Evolutionary conservation across 2,113 vertebrate genomes (phyloP), one percentile per base, ranked within the genome.

Genomic region (Varanus salvator): DNA sequence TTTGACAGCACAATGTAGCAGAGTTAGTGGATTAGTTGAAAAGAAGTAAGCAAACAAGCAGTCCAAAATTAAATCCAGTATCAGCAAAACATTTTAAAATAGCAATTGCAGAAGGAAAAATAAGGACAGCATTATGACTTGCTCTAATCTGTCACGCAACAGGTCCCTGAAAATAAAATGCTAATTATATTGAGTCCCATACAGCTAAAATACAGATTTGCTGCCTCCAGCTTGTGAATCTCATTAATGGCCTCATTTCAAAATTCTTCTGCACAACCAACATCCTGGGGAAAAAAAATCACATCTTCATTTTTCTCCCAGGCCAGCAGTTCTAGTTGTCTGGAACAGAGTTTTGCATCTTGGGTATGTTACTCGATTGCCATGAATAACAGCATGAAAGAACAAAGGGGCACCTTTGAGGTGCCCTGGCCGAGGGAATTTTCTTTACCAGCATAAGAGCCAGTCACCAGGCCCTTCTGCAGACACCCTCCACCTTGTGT

Each of bases 391-490:
- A 54, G 38, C 76, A 1, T 3, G 66, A 69, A 82, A 93, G 69
- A 34, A 85, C 68, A 60, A 81, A 90, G 0, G 25, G 34, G 64
- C 19, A 54, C 11, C 82, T 60, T 60, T 0, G 6, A 54, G 88
- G 44, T n/a, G 38, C 48, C 38, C 38, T 72, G 92, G 57, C 76
- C 54, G 80, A 0, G 68, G 78, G 90, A 34, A 0, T 88, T 84
- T 81, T 89, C 71, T 72, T 54, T 87, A 75, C 57, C 69, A 9
- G 86, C 90, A 93, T 90, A 85, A 85, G 91, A 90, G 89, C 88
- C 68, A 82, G 88, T 92, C 90, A 93, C n/a, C 80, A 80, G 84
- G 81, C 91, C 91, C 86, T 84, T 64, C 87, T 76, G 29, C 0
- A 0, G 84, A 57, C 84, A 89, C 86, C 84, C 90, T 91, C 88